Evolutionary conservation across 2,888 invertebrate species (phyloP), one percentile per base, ranked within the genome.

Genomic region (Platerodrilus igneus): DNA sequence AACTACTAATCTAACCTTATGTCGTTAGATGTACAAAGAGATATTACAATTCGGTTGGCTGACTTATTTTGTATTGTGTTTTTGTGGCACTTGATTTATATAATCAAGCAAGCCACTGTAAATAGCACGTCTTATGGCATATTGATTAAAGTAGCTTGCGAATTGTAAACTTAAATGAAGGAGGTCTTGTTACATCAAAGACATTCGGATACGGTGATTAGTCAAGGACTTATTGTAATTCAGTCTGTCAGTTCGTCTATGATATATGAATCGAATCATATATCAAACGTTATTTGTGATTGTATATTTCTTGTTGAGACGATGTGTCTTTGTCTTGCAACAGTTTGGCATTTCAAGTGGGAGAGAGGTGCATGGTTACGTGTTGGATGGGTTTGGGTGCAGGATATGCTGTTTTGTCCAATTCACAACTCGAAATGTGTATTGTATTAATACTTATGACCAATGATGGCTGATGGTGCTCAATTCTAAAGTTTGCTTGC

Each of bases 251-350:
- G 54, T 53, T 56, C 53, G 42, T 55, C 57, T 53, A 55, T 63
- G 64, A 64, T 64, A 62, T 64, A 64, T 64, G 64, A 60, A 56
- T 59, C 60, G 62, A 60, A 57, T 61, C 61, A 62, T 62, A 63
- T 61, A 62, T 63, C 63, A 62, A 61, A 59, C 57, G 57, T 56
- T 62, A 62, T 60, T 59, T 48, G 41, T 26, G 17, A 13, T 16
- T 30, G 29, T 33, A 30, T 23, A 14, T 33, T 22, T 6, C 31
- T 32, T 36, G 36, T 11, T 8, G 15, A 9, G 13, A 15, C 27
- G 23, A 18, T 32, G 16, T 25, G 22, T 45, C 45, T 29, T 35
- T 30, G 9, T 45, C 18, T 31, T 11, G 20, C 34, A 10, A 14
- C 19, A 9, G 22, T 16, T 21, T n/a, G 37, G 30, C 18, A 18